Base-by-base conservation (phyloP, 2,888 invertebrate genomes). In the Marasmarcha lunaedactyla region DNA sequence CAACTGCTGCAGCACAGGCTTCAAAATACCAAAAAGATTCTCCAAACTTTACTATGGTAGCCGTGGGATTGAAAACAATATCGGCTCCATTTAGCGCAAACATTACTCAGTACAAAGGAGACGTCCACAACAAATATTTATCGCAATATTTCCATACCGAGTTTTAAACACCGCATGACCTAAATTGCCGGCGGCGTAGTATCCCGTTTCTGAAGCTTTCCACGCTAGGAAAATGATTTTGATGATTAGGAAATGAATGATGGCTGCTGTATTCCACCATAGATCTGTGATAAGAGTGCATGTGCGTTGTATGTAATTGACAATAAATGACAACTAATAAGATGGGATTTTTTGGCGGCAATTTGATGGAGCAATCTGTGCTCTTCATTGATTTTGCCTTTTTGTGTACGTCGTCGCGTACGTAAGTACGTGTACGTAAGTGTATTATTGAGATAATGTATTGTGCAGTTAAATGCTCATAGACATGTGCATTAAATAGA, bases 1-100 rank as follows among this genome's bases (percentile, higher is more conserved):
- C n/a, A 42, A 98, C 90, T 0, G 99, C 98, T 1, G 98, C 98
- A 73, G 91, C 93, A 46, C 98, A 85, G 0, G 98, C 97, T 83
- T 99, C 98, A 45, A 98, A 90, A 0, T 91, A 88, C 98, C 98
- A 99, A 51, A 98, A 78, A 0, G 97, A 94, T 72, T 98, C 98
- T 58, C 95, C 95, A 36, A 90, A 79, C 14, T 78, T 84, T 0
- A 88, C 85, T 36, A 87, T 92, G 51, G 99, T 98, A 1, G 98
- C 99, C 6, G 96, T 94, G 1, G 99, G 99, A 77, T 99, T 99
- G 71, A 99, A 99, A 0, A 99, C 98, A 33, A 99, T 94, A 85
- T 99, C 98, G 0, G 99, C 98, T 1, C 97, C 97, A 68, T 98
- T 98, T 2, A 98, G 59, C 0, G 93, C 97, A 72, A 95, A 98